phyloP scores from a whole-genome alignment of 2,888 invertebrate species.

The Harpagoxenus sublaevis region DNA sequence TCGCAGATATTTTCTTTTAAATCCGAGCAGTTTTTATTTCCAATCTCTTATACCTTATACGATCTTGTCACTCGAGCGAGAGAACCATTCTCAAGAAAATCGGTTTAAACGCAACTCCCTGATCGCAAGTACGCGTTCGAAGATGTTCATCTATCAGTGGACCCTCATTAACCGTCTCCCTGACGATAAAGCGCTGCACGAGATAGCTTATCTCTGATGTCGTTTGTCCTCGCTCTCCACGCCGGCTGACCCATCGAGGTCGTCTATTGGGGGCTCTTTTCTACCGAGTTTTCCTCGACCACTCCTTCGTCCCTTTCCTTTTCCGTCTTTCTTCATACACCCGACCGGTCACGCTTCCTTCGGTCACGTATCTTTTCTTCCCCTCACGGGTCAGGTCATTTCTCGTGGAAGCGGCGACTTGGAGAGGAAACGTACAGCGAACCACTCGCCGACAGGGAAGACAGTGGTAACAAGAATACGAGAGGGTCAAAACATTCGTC shows the following conservation, averaged over 20 bases:
- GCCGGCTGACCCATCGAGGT: constrained; percentile 65
- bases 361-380: constrained; percentile 61
- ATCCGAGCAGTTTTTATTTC: not conserved
- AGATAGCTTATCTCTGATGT: constrained; percentile 81
- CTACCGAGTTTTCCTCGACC: constrained; percentile 52
- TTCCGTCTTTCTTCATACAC: constrained; percentile 30
- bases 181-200: constrained; percentile 79
- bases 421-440: constrained; percentile 33
- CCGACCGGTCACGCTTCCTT: constrained; percentile 47
- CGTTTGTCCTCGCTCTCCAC: constrained; percentile 69
- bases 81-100: not conserved
- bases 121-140: constrained; percentile 56
- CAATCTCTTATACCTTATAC: no score
- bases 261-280: constrained; percentile 63
- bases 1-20: constrained; percentile 7
- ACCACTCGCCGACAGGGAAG: constrained; percentile 65
- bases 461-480: constrained; percentile 82
- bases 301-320: constrained; percentile 32
- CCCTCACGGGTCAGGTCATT: constrained; percentile 41
- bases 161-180: constrained; percentile 82
- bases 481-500: constrained; percentile 77
- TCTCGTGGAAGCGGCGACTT: constrained; percentile 18
- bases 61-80: constrained; percentile 7
- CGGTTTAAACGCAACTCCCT: constrained; percentile 22
- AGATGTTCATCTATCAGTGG: constrained; percentile 76